Evolutionary conservation across 2,113 vertebrate genomes (phyloP).

Genomic region (Tursiops truncatus): DNA sequence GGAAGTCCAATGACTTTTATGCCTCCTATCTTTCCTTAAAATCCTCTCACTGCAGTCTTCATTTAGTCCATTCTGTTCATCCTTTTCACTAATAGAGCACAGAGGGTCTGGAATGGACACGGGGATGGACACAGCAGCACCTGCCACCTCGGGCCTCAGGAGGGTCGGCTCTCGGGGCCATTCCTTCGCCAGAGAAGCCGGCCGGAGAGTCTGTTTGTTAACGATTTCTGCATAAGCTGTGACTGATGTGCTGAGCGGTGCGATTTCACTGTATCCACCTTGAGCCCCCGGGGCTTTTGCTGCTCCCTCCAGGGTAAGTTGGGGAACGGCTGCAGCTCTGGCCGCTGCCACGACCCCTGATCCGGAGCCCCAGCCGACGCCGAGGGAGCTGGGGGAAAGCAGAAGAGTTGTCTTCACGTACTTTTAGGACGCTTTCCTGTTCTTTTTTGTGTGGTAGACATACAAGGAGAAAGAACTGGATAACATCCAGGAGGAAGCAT

Average conservation of each 20-base stretch:
- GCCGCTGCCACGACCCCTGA: rapidly evolving
- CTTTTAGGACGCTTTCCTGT: background rate
- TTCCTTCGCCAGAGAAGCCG: rapidly evolving
- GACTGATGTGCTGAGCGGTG: rapidly evolving
- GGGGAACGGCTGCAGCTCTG: rapidly evolving
- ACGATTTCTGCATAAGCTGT: rapidly evolving
- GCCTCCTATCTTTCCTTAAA: background rate
- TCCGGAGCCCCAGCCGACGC: rapidly evolving
- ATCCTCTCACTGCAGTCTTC: rapidly evolving
- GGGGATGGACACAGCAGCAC: no score
- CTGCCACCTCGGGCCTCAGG: rapidly evolving
- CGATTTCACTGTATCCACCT: rapidly evolving
- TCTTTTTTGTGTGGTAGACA: background rate
- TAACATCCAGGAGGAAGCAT: rapidly evolving
- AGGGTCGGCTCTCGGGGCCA: rapidly evolving
- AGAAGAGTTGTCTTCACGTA: background rate
- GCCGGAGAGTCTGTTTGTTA: background rate
- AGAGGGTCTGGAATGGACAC: background rate
- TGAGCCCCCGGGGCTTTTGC: background rate
- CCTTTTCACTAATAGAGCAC: background rate
- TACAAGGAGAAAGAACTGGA: background rate
- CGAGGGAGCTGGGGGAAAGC: background rate
- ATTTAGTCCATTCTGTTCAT: no score
- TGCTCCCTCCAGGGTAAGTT: rapidly evolving
- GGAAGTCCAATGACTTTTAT: no score